Conservation (phyloP, 35 echinoderm and acorn worm species). For the Heliocidaris erythrogramma region DNA sequence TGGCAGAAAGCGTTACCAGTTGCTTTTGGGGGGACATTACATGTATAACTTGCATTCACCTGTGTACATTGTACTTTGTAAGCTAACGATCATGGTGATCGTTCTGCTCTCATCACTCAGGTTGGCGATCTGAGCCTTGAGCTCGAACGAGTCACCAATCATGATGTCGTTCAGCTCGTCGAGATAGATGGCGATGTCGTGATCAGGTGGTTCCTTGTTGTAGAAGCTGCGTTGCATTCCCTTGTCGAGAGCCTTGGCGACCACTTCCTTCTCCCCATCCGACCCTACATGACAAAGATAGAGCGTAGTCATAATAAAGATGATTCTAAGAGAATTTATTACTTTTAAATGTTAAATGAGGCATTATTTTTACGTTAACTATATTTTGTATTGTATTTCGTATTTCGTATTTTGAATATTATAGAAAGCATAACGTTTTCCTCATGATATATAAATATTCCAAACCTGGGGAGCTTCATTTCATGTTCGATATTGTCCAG, state of each 20-base stretch:
- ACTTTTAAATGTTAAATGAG: too few species aligned
- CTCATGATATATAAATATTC: too few species aligned
- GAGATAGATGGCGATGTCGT: neutral
- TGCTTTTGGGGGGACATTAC: neutral
- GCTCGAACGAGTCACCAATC: slow-evolving; percentile 30
- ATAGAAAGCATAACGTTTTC: too few species aligned
- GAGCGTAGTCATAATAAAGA: neutral
- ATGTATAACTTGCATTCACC: neutral
- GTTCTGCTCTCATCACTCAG: neutral
- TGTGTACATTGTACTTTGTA: neutral
- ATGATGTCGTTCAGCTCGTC: neutral
- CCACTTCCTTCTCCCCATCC: neutral
- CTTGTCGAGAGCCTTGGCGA: neutral
- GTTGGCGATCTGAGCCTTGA: slow-evolving; percentile 14
- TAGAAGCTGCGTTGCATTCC: neutral
- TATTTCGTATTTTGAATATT: too few species aligned
- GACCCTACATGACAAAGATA: neutral
- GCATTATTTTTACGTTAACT: too few species aligned
- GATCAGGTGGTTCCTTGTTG: neutral
- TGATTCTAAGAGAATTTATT: too few species aligned
- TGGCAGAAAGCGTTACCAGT: neutral
- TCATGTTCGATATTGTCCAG: too few species aligned
- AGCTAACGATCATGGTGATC: neutral
- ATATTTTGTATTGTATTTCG: too few species aligned
- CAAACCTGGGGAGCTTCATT: too few species aligned